Evolutionary conservation across 2,888 invertebrate genomes (phyloP).

Genomic region (Pristionchus exspectatus): DNA sequence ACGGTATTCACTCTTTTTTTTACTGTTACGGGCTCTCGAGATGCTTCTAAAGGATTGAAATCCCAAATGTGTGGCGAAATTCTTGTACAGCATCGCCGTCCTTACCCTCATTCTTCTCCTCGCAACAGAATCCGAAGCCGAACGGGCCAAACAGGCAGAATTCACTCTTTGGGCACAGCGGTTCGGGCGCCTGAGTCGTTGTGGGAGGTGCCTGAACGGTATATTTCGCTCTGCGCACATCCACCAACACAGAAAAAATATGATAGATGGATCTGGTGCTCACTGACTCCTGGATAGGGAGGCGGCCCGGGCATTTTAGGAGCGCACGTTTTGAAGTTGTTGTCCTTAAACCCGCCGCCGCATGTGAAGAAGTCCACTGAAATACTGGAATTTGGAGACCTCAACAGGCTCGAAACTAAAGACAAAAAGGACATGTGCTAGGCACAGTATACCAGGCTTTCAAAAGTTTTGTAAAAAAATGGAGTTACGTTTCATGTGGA

Average conservation of each 20-base stretch:
- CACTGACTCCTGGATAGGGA: background rate
- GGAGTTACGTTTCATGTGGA: background rate
- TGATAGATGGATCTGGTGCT: background rate
- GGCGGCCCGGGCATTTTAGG: background rate
- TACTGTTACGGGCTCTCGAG: background rate
- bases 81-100: background rate
- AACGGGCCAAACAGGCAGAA: slow-evolving; percentile 44
- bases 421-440: no score
- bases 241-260: no score
- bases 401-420: background rate
- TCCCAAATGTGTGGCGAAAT: background rate
- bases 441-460: no score
- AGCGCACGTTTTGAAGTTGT: background rate
- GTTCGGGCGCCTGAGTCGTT: background rate
- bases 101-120: slow-evolving; percentile 46
- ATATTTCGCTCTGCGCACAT: no score
- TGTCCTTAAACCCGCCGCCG: slow-evolving; percentile 20
- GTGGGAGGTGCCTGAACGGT: background rate
- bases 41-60: background rate
- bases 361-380: slow-evolving; percentile 43
- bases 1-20: no score
- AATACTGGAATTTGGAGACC: background rate
- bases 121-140: slow-evolving; percentile 49
- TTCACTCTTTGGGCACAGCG: slow-evolving; percentile 9
- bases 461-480: no score